A percentile compares a stretch with the other conserved stretches of the same genome.
These are phyloP conservation scores for Stenurella melanura DNA, from an alignment of 2,888 invertebrate species.

Conservation along the genomic window DNA sequence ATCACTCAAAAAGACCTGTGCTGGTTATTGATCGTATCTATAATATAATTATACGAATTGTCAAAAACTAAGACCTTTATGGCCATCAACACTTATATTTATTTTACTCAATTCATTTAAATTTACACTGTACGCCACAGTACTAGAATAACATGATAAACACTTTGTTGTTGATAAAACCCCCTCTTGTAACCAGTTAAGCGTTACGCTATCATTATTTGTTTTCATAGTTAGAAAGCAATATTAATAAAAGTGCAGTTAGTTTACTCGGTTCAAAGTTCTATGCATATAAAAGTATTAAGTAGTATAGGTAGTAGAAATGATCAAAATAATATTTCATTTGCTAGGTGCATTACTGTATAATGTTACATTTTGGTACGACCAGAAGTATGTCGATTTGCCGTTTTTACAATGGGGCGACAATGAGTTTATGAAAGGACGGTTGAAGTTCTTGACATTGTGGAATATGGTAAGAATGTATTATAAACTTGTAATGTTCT, in stretches of 20 bases:
- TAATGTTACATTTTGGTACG: slow-evolving; percentile 34
- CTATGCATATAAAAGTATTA: no score
- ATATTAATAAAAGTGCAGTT: not conserved
- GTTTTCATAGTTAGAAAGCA: not conserved
- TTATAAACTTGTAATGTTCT: no score
- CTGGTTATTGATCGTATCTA: no score
- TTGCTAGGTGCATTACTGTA: slow-evolving; percentile 7
- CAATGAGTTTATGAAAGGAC: slow-evolving; percentile 48
- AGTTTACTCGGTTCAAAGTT: not conserved
- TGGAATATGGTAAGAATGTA: slow-evolving; percentile 62
- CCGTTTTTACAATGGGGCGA: slow-evolving; percentile 12
- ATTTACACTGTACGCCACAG: not conserved
- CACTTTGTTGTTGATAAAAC: not conserved
- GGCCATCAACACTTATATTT: not conserved
- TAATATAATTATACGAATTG: no score
- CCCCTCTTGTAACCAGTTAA: not conserved
- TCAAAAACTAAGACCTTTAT: no score
- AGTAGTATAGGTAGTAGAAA: no score
- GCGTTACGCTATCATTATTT: not conserved
- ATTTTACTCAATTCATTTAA: slow-evolving; percentile 1
- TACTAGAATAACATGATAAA: not conserved
- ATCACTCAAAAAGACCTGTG: no score
- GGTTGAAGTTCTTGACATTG: slow-evolving; percentile 59
- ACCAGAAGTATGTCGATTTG: slow-evolving; percentile 26
- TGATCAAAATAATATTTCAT: slow-evolving; percentile 28